Conservation (phyloP, 2,797 vertebrate species). For the Leuciscus waleckii region DNA sequence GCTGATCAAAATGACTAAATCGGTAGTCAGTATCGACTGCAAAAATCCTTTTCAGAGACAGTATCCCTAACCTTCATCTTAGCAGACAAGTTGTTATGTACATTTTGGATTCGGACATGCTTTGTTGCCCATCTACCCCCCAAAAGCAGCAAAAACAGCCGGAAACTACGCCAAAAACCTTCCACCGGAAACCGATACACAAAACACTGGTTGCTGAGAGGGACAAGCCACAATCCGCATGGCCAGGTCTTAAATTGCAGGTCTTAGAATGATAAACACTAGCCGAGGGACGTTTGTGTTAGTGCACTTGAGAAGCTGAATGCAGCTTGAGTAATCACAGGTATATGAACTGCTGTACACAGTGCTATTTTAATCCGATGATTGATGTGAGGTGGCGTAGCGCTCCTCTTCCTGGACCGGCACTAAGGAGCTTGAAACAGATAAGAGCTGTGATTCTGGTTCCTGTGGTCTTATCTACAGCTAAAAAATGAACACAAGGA, state of each 20-base stretch:
- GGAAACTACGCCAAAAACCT: background rate
- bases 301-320: conserved; percentile 48
- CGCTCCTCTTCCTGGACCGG: conserved; percentile 38
- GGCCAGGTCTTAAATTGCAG: conserved; percentile 42
- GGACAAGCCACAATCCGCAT: conserved; percentile 27
- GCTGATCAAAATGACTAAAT: background rate
- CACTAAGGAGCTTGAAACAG: conserved; percentile 49
- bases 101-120: background rate
- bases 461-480: conserved; percentile 55
- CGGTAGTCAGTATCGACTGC: background rate
- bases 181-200: conserved; percentile 5
- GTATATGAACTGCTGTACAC: conserved; percentile 12
- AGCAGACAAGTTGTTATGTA: background rate
- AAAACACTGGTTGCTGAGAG: conserved; percentile 38
- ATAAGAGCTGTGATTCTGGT: conserved; percentile 59
- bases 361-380: conserved; percentile 53
- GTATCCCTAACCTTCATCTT: background rate
- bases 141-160: background rate
- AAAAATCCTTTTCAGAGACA: no score
- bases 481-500: conserved; percentile 54
- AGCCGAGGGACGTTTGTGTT: conserved; percentile 41
- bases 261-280: conserved; percentile 44
- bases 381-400: conserved; percentile 51
- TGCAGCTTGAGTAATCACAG: conserved; percentile 35
- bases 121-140: background rate